Percentiles rank a stretch among this genome's conserved stretches.
phyloP scores from a whole-genome alignment of 2,113 vertebrate genomes.

The Engraulis encrasicolus region DNA sequence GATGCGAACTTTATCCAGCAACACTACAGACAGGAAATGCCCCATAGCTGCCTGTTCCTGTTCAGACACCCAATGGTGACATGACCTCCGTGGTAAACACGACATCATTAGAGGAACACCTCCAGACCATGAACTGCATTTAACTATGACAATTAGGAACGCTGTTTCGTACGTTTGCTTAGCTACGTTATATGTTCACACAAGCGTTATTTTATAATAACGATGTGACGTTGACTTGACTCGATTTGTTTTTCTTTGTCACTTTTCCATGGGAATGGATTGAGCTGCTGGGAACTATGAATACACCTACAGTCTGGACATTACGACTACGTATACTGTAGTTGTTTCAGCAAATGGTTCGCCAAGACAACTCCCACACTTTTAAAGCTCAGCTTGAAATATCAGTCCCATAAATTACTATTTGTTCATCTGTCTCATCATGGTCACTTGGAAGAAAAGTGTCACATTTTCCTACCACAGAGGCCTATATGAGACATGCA shows the following conservation, averaged over 20 bases:
- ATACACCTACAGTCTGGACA: no score
- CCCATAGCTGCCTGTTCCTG: not conserved
- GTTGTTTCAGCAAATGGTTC: no score
- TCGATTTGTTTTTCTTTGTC: not conserved
- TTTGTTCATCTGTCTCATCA: no score
- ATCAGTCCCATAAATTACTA: no score
- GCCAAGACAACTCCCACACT: no score
- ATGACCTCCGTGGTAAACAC: not conserved
- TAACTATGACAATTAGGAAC: not conserved
- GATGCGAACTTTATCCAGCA: not conserved
- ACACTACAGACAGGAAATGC: not conserved
- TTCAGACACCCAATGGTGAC: not conserved
- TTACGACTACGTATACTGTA: no score
- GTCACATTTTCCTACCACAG: not conserved
- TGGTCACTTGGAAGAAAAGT: not conserved
- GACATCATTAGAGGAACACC: not conserved
- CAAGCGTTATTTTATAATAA: not conserved
- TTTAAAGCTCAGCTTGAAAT: no score
- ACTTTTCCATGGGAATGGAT: not conserved
- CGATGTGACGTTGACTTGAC: not conserved
- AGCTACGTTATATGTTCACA: not conserved
- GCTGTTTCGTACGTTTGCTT: not conserved
- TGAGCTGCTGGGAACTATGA: not conserved
- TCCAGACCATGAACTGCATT: not conserved
- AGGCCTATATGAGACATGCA: conserved; percentile 19